A percentile compares a stretch with the other conserved stretches of the same genome.
phyloP scores from a whole-genome alignment of 2,113 vertebrate genomes.

The Chamaetylas fuelleborni region DNA sequence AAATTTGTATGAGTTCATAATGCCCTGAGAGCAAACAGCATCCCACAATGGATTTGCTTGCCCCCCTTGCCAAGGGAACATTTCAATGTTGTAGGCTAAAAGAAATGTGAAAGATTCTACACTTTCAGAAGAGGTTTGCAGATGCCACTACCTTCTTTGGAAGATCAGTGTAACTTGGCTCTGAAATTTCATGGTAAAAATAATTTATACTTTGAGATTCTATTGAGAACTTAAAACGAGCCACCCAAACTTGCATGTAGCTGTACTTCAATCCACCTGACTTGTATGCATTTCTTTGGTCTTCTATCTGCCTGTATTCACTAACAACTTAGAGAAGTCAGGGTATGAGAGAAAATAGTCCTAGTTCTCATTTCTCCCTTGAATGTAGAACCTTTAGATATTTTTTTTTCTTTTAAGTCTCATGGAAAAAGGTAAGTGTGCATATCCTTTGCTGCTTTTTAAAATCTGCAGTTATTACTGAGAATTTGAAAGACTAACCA shows the following conservation, averaged over 20 bases:
- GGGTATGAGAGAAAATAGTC: background rate
- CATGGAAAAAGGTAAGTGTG: background rate
- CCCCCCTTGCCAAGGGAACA: background rate
- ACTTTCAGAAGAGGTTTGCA: background rate
- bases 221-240: background rate
- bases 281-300: background rate
- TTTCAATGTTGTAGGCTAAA: background rate
- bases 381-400: background rate
- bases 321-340: background rate
- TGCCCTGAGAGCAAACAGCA: background rate
- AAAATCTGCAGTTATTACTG: background rate
- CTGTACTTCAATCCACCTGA: background rate
- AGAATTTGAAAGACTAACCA: background rate
- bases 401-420: background rate
- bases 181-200: background rate
- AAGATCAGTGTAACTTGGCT: background rate
- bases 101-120: background rate
- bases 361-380: background rate
- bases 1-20: background rate
- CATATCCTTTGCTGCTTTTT: background rate
- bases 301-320: background rate
- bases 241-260: fast-evolving
- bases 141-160: background rate
- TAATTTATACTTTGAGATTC: background rate
- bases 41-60: background rate